Evolutionary conservation across 2,888 invertebrate genomes (phyloP), one percentile per base, ranked within the genome.

Genomic region (Torymus aiolomorphi): DNA sequence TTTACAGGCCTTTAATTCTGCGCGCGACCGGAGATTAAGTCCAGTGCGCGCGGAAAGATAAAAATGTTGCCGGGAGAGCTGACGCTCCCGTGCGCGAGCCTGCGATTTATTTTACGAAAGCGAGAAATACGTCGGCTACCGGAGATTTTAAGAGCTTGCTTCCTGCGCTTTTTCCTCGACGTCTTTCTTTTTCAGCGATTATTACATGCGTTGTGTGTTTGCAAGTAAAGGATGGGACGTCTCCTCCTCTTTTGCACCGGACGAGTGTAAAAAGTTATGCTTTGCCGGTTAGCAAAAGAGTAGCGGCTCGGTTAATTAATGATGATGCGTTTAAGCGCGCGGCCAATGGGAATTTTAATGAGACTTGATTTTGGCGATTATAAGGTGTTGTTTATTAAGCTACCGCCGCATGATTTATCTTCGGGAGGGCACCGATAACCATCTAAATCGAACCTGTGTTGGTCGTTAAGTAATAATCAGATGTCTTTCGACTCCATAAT

Each of bases 1-100:
- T 67, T 71, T 77, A 75, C 76, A 56, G 72, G 69, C 78, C 82
- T 78, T 82, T 82, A 82, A 80, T 74, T 81, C 79, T 74, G 56
- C 20, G 49, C 14, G 79, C 71, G 57, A 8, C 18, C 75, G 66
- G 42, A 76, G 66, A 76, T 76, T 76, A 76, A 76, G 69, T 76
- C 69, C 76, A 18, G 18, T 31, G 69, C 62, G 62, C 52, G 69
- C 54, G 62, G 14, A 31, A 52, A 76, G 76, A 76, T 70, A 76
- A 76, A 69, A 76, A 56, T 42, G 67, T 66, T 42, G 8, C 16
- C 4, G 65, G 13, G 13, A 52, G 18, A 24, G 42, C 42, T 31
- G 31, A 31, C 31, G 31, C 31, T 31, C 31, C 31, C 31, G n/a
- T n/a, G n/a, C n/a, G 42, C 42, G 42, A 42, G 42, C 42, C 42